Percentiles rank a stretch among this genome's conserved stretches.
These are phyloP conservation scores for Cataglyphis albicans DNA, from an alignment of 2,888 invertebrate genomes.

Conservation along the genomic window DNA sequence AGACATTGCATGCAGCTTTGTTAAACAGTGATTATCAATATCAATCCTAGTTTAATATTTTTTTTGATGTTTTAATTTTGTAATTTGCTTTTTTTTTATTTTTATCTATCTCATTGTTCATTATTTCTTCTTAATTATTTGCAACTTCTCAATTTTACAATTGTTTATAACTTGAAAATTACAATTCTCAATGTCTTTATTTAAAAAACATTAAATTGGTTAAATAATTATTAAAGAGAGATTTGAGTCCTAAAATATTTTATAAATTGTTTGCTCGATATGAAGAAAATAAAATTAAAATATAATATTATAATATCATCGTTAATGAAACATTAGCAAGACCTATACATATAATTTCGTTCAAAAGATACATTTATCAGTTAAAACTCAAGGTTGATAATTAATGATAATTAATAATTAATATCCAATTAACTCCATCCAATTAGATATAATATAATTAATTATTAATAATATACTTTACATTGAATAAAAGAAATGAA, in stretches of 20 bases:
- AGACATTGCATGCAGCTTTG: neutral
- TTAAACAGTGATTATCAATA: conserved; percentile 4
- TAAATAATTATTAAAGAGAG: neutral
- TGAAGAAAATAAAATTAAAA: neutral
- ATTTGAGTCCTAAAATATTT: neutral
- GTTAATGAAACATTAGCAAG: neutral
- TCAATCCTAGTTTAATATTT: neutral
- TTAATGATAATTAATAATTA: neutral
- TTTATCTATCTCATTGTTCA: neutral
- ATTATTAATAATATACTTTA: neutral
- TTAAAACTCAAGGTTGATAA: neutral
- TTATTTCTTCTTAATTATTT: neutral
- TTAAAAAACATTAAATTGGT: too few relatives aligned
- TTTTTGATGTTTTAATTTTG: neutral
- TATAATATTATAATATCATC: neutral
- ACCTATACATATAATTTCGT: neutral
- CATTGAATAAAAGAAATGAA: neutral
- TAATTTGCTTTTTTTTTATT: neutral
- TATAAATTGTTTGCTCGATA: neutral
- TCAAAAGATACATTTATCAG: neutral
- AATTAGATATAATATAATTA: neutral
- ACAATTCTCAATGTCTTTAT: too few relatives aligned
- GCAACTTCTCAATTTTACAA: neutral
- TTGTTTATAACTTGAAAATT: neutral
- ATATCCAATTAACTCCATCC: neutral